Evolutionary conservation across 1,140 invertebrate genomes (phyloP).

Genomic region (Leptinotarsa defecta): DNA sequence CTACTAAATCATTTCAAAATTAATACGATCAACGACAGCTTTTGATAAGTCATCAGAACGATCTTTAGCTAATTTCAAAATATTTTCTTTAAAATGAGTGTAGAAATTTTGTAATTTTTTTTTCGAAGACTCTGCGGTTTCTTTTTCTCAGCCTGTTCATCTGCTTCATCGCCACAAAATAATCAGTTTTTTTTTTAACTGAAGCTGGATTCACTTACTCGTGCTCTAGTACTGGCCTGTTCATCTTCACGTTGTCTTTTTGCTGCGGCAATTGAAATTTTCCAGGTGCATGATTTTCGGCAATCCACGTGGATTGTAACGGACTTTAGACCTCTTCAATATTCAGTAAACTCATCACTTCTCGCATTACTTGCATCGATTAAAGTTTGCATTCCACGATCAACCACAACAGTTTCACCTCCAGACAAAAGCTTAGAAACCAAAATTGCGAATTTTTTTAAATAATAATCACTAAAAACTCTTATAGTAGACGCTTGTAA

Average conservation of each 20-base stretch:
- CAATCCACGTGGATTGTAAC: too few species aligned
- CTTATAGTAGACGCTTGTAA: too few species aligned
- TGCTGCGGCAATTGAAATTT: not conserved
- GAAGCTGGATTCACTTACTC: constrained; percentile 5
- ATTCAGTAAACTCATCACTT: too few species aligned
- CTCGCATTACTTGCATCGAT: too few species aligned
- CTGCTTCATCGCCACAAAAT: too few species aligned
- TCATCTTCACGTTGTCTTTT: not conserved
- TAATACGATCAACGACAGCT: not conserved
- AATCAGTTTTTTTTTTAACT: not conserved
- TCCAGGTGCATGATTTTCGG: not conserved
- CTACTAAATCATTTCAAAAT: constrained; percentile 1
- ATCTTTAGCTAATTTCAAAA: too few species aligned
- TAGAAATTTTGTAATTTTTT: too few species aligned
- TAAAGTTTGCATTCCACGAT: not conserved
- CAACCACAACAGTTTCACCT: not conserved
- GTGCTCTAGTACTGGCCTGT: not conserved
- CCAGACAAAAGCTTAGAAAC: not conserved
- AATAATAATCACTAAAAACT: too few species aligned
- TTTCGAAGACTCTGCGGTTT: too few species aligned
- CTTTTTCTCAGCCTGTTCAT: too few species aligned
- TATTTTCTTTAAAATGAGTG: too few species aligned
- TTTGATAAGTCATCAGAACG: not conserved
- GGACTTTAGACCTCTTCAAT: too few species aligned
- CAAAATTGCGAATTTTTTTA: not conserved